These are phyloP conservation scores for Corydoras maculifer DNA, from an alignment of 2,113 vertebrate genomes.

Conservation along the genomic window DNA sequence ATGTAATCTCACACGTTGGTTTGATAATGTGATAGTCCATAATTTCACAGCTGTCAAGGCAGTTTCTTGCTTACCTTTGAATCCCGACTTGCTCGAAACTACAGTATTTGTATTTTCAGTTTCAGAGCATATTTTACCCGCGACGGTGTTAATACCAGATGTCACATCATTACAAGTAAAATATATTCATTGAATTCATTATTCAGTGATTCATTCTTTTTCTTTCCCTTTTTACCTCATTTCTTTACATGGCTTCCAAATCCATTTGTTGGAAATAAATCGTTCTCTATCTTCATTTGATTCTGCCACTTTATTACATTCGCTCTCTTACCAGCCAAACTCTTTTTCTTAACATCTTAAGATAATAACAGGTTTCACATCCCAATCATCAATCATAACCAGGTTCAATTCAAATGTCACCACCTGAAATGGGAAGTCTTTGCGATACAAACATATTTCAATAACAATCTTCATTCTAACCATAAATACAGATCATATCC, in stretches of 20 bases:
- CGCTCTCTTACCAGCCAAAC: background rate
- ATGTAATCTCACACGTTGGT: conserved; percentile 23
- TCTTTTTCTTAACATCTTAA: background rate
- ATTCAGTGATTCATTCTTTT: conserved; percentile 6
- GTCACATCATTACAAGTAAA: conserved; percentile 11
- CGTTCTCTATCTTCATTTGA: background rate
- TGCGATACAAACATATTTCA: too few species aligned
- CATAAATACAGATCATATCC: too few species aligned
- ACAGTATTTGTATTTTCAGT: background rate
- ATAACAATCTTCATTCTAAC: too few species aligned
- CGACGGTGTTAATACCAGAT: conserved; percentile 16
- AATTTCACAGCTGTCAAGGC: conserved; percentile 7
- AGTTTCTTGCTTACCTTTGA: background rate
- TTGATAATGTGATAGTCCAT: background rate
- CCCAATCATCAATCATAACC: conserved; percentile 1
- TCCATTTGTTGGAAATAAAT: background rate
- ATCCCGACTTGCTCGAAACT: background rate
- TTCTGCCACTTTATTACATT: conserved; percentile 6
- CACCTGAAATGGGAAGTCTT: background rate
- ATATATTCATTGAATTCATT: conserved; percentile 25
- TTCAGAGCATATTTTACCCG: background rate
- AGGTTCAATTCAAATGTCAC: background rate
- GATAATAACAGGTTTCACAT: background rate
- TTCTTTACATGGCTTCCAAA: background rate
- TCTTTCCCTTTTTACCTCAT: background rate